Conservation (phyloP, 92 coral and sea anemone genomes). For the Montipora capitata region DNA sequence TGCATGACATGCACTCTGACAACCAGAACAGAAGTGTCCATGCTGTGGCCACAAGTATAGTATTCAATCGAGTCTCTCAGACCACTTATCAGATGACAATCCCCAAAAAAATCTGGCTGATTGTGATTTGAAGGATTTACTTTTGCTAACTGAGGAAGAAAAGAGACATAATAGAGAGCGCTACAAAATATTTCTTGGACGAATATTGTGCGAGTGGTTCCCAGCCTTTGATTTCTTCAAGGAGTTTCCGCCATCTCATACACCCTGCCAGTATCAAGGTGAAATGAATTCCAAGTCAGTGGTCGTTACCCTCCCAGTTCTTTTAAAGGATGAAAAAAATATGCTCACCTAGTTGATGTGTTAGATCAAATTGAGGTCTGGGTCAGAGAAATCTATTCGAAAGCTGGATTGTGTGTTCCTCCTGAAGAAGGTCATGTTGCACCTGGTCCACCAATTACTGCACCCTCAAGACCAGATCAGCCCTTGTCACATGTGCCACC, state of each 20-base stretch:
- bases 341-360: slow-evolving; percentile 77
- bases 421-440: slow-evolving; percentile 37
- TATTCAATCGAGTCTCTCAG: slow-evolving; percentile 17
- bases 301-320: slow-evolving; percentile 78
- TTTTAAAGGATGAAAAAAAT: slow-evolving; percentile 79
- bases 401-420: slow-evolving; percentile 77
- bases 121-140: slow-evolving; percentile 4
- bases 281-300: slow-evolving; percentile 65
- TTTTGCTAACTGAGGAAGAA: slow-evolving; percentile 45
- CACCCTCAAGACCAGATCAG: slow-evolving; percentile 77
- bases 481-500: slow-evolving; percentile 68
- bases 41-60: slow-evolving; percentile 83
- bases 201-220: slow-evolving; percentile 59
- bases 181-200: slow-evolving; percentile 67
- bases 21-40: no score
- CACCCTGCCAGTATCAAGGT: slow-evolving; percentile 53
- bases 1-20: no score
- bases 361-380: slow-evolving; percentile 77
- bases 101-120: slow-evolving; percentile 4
- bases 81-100: slow-evolving; percentile 5
- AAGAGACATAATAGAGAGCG: slow-evolving; percentile 44
- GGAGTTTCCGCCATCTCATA: slow-evolving; percentile 48
- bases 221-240: slow-evolving; percentile 62
- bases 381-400: slow-evolving; percentile 60
- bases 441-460: slow-evolving; percentile 47